These are phyloP conservation scores for Aphelenchoides fujianensis DNA, from an alignment of 1,140 invertebrate species.

Conservation along the genomic window DNA sequence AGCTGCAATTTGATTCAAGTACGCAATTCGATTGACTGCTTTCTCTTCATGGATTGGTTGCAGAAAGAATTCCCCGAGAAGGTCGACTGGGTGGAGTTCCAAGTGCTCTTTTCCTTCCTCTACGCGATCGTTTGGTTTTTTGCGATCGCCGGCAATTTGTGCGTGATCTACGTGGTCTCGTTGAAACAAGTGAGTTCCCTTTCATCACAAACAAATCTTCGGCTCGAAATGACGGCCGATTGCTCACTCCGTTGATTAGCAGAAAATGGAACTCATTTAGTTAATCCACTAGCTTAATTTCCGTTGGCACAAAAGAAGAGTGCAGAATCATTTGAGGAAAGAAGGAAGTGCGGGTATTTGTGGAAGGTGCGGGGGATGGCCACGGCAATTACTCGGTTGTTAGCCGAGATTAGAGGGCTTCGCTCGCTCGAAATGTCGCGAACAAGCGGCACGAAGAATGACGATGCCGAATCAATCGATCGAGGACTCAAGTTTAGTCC, in stretches of 20 bases:
- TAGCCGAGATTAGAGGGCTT: no score
- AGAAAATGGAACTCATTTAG: slow-evolving; percentile 1
- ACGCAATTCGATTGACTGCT: slow-evolving; percentile 1
- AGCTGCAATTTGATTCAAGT: slow-evolving; percentile 42
- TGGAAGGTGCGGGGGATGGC: no score
- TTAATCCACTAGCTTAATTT: slow-evolving; percentile 6
- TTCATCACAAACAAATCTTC: not conserved
- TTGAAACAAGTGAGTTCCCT: slow-evolving; percentile 54
- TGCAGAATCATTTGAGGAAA: no score
- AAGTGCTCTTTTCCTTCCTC: slow-evolving; percentile 54
- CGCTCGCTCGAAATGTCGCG: no score
- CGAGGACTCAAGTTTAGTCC: no score
- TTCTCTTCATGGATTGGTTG: slow-evolving; percentile 26
- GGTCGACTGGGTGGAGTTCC: slow-evolving; percentile 44
- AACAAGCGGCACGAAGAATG: no score
- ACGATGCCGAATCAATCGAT: no score
- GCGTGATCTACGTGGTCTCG: slow-evolving; percentile 57
- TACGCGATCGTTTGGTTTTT: slow-evolving; percentile 57
- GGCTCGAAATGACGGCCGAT: not conserved
- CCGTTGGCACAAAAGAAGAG: no score
- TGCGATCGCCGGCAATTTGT: slow-evolving; percentile 56
- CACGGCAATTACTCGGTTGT: no score
- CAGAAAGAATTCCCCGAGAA: slow-evolving; percentile 46
- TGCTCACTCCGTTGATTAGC: not conserved
- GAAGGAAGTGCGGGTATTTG: no score